Evolutionary conservation across 2,113 vertebrate genomes (phyloP).

Genomic region (Microtus ochrogaster): DNA sequence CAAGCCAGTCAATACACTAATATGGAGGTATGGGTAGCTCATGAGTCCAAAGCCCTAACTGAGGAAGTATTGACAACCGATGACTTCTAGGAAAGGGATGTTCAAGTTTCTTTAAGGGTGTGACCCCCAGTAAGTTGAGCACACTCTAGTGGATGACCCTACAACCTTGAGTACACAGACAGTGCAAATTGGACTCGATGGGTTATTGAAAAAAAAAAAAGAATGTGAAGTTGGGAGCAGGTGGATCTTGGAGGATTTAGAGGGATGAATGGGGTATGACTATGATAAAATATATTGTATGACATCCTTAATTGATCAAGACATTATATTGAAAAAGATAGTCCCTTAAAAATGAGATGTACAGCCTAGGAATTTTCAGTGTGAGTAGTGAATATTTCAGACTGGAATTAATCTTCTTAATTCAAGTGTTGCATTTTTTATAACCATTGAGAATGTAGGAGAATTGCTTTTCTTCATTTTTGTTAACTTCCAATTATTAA

Average conservation of each 20-base stretch:
- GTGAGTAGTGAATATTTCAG: constrained; percentile 26
- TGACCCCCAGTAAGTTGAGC: background rate
- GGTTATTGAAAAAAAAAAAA: background rate
- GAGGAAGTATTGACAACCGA: background rate
- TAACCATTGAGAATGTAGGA: background rate
- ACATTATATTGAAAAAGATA: background rate
- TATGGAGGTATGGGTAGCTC: too few relatives aligned
- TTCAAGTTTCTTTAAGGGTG: background rate
- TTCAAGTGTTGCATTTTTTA: background rate
- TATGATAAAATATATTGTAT: background rate
- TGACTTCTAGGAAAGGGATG: background rate
- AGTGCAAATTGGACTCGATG: background rate
- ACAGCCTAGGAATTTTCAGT: constrained; percentile 14
- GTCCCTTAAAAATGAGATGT: background rate
- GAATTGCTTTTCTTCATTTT: constrained; percentile 44
- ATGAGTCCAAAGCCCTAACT: background rate
- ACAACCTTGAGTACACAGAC: background rate
- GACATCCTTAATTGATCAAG: background rate
- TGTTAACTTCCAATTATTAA: constrained; percentile 13
- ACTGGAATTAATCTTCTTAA: background rate
- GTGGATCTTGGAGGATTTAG: background rate
- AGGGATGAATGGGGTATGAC: background rate
- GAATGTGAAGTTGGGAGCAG: background rate
- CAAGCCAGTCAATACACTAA: background rate
- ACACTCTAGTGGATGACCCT: background rate